phyloP scores from a whole-genome alignment of 2,888 invertebrate genomes.

The Anthoptus insignis region DNA sequence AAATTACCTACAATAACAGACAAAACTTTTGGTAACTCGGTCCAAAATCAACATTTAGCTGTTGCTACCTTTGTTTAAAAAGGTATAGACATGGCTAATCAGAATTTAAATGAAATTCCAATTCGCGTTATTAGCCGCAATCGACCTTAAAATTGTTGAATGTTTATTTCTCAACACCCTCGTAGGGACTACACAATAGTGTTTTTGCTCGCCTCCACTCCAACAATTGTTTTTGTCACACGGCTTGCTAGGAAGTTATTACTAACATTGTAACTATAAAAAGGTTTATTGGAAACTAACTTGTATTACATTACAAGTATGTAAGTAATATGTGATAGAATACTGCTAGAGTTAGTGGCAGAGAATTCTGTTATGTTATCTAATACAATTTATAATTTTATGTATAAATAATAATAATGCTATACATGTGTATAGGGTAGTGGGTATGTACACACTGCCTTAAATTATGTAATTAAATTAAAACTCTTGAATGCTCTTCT shows the following conservation, averaged over 20 bases:
- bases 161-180: slow-evolving; percentile 40
- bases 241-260: slow-evolving; percentile 40
- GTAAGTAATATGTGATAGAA: neutral
- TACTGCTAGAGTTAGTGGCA: neutral
- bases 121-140: slow-evolving; percentile 24
- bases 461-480: too few relatives aligned
- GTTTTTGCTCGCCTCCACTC: slow-evolving; percentile 37
- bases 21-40: too few relatives aligned
- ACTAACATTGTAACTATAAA: slow-evolving; percentile 7
- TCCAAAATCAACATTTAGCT: too few relatives aligned
- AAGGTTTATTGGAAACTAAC: slow-evolving; percentile 12
- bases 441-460: too few relatives aligned
- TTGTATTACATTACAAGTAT: slow-evolving; percentile 2
- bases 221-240: slow-evolving; percentile 38
- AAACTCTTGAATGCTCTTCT: too few relatives aligned
- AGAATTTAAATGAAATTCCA: slow-evolving; percentile 18
- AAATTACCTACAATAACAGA: too few relatives aligned
- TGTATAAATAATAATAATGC: too few relatives aligned
- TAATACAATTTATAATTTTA: too few relatives aligned
- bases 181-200: slow-evolving; percentile 38
- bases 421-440: too few relatives aligned
- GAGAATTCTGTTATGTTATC: too few relatives aligned
- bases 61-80: too few relatives aligned
- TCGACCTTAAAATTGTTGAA: slow-evolving; percentile 41
- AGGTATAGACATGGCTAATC: neutral